These are phyloP conservation scores for Hydroisotoma schaefferi DNA, from an alignment of 2,888 invertebrate genomes.

Conservation along the genomic window DNA sequence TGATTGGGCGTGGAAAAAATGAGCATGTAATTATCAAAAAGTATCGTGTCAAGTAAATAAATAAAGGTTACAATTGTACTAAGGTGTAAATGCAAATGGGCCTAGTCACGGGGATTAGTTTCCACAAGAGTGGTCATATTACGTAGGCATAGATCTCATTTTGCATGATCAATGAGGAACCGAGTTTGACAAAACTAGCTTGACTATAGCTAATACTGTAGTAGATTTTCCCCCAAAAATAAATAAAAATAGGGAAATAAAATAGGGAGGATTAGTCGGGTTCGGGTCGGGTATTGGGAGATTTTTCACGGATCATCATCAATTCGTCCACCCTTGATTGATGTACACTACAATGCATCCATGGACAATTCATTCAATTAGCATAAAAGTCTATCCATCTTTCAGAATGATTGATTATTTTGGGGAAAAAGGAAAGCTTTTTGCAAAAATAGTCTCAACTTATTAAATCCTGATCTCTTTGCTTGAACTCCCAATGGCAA, in stretches of 20 bases:
- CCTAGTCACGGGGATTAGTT: conserved; percentile 8
- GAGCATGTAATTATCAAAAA: conserved; percentile 1
- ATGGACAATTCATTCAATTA: no score
- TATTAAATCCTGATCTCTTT: no score
- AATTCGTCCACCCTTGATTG: conserved; percentile 19
- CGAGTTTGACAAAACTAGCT: no score
- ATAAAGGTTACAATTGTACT: background rate
- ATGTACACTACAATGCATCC: conserved; percentile 13
- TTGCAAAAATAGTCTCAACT: no score
- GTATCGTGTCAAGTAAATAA: background rate
- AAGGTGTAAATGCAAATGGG: conserved; percentile 10
- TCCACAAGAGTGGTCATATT: conserved; percentile 3
- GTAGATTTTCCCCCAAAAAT: background rate
- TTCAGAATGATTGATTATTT: no score
- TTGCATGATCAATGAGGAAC: no score
- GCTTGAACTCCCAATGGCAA: no score
- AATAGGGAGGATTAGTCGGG: background rate
- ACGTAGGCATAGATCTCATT: background rate
- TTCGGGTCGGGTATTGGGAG: background rate
- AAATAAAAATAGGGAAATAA: conserved; percentile 3
- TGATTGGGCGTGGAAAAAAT: no score
- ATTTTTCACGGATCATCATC: conserved; percentile 38
- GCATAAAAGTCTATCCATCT: no score
- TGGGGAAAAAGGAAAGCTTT: no score
- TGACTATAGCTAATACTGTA: no score